These are phyloP conservation scores for Malurus melanocephalus DNA, from an alignment of 2,113 vertebrate species.

Conservation along the genomic window DNA sequence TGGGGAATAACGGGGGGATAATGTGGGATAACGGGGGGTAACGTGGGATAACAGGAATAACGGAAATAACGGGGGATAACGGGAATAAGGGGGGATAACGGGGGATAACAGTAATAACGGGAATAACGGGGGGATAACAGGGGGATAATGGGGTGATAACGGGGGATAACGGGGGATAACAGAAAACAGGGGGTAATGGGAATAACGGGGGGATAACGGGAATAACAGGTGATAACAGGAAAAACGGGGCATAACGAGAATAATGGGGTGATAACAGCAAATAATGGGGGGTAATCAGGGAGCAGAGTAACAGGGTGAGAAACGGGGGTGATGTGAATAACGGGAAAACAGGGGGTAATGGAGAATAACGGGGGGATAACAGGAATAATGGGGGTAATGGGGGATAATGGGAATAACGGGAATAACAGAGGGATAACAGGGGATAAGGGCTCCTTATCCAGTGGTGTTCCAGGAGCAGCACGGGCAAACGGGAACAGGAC, in stretches of 20 bases:
- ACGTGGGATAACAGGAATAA: no score
- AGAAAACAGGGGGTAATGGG: neutral
- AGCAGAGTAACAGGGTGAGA: neutral
- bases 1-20: no score
- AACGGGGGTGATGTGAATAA: neutral
- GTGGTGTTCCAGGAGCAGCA: neutral
- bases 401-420: neutral
- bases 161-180: neutral
- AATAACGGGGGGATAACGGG: neutral
- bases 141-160: neutral
- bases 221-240: no score
- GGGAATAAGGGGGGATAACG: neutral
- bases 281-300: no score
- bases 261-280: neutral
- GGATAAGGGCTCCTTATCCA: neutral
- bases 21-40: no score
- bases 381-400: neutral
- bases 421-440: neutral
- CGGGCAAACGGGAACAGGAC: fast-evolving
- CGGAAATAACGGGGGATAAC: neutral
- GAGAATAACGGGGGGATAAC: neutral
- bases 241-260: neutral
- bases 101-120: no score
- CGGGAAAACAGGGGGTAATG: neutral
- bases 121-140: neutral